These are phyloP conservation scores for Nasua narica DNA, from an alignment of 2,797 vertebrate genomes.

Conservation along the genomic window DNA sequence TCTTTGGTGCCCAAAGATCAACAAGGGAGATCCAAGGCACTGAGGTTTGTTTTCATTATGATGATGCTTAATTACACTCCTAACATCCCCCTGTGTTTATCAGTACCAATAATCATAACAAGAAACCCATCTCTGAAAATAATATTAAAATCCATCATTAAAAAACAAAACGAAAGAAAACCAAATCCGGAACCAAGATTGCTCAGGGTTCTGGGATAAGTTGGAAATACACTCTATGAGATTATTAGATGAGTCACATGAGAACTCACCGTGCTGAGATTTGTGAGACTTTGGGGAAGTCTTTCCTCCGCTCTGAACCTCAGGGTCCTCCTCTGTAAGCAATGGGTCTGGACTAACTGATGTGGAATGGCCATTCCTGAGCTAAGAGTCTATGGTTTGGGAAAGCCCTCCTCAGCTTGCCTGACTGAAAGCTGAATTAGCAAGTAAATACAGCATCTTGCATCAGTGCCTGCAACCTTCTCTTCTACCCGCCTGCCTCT, in stretches of 20 bases:
- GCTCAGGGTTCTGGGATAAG: not conserved
- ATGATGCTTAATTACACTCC: not conserved
- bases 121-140: not conserved
- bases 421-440: not conserved
- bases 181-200: no score
- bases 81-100: not conserved
- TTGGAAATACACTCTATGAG: not conserved
- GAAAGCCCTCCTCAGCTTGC: not conserved
- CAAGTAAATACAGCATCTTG: not conserved
- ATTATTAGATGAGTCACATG: not conserved
- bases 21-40: not conserved
- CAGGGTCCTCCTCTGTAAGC: not conserved
- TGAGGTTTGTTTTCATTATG: not conserved
- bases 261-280: not conserved
- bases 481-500: not conserved
- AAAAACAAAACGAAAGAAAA: not conserved
- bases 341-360: not conserved
- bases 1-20: not conserved
- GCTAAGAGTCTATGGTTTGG: not conserved
- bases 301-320: not conserved
- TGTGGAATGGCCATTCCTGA: not conserved
- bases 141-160: not conserved
- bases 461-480: not conserved
- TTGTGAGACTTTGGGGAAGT: not conserved
- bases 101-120: not conserved